These are phyloP conservation scores for Leucopsar rothschildi DNA, from an alignment of 2,113 vertebrate genomes.

Conservation along the genomic window DNA sequence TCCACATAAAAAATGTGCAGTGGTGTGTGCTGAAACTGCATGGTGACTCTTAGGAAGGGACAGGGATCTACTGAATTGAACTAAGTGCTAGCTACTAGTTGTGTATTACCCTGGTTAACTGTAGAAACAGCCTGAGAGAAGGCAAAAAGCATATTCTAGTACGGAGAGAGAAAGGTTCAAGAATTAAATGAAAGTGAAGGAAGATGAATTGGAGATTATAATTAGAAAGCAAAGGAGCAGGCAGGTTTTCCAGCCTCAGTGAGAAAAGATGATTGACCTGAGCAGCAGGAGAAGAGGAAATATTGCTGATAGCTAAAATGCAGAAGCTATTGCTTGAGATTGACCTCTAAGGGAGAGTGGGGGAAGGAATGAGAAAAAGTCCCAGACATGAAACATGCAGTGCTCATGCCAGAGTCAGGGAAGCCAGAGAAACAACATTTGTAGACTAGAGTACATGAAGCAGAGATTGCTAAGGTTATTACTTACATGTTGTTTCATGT, in stretches of 20 bases:
- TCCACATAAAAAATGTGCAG: not conserved
- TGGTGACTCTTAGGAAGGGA: not conserved
- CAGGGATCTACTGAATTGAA: not conserved
- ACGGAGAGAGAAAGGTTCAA: not conserved
- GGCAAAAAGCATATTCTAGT: not conserved
- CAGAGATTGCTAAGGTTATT: not conserved
- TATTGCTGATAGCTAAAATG: slow-evolving; percentile 54
- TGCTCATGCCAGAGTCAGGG: not conserved
- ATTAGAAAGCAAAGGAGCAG: slow-evolving; percentile 44
- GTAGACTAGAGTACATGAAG: not conserved
- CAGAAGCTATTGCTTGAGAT: slow-evolving; percentile 50
- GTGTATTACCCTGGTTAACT: not conserved
- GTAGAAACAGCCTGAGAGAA: not conserved
- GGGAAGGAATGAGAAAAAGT: not conserved
- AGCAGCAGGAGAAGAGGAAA: slow-evolving; percentile 47
- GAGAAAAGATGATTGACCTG: slow-evolving; percentile 57
- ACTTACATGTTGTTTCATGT: not conserved
- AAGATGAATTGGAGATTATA: slow-evolving; percentile 44
- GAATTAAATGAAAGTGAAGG: not conserved
- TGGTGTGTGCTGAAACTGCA: not conserved
- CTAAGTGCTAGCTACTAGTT: not conserved
- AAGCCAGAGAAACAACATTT: not conserved
- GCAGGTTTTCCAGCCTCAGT: slow-evolving; percentile 26
- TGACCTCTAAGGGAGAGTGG: slow-evolving; percentile 1
- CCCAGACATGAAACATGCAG: not conserved